Conservation (phyloP, 2,888 invertebrate species). For the Hirudinaria manillensis region DNA sequence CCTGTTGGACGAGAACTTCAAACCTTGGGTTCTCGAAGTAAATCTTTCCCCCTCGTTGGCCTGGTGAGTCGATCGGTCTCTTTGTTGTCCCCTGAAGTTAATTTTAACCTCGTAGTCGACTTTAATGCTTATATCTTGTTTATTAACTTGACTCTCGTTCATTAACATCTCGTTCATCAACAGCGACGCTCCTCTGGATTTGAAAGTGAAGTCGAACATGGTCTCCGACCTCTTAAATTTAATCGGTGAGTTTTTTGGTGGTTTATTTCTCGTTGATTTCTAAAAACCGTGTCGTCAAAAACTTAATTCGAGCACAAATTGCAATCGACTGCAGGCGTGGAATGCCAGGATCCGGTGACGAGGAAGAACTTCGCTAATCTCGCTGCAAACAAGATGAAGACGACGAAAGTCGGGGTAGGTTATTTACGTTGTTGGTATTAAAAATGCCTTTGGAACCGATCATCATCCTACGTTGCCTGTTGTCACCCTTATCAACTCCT, state of each 20-base stretch:
- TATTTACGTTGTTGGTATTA: too few relatives aligned
- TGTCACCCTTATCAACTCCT: too few relatives aligned
- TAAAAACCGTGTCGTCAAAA: background rate
- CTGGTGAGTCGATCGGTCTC: conserved; percentile 44
- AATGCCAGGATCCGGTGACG: conserved; percentile 53
- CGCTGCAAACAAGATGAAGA: too few relatives aligned
- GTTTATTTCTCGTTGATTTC: background rate
- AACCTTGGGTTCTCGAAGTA: conserved; percentile 91
- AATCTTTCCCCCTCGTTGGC: conserved; percentile 72
- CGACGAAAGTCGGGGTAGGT: too few relatives aligned
- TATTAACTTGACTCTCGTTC: background rate
- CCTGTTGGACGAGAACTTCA: conserved; percentile 78
- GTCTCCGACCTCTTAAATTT: conserved; percentile 84
- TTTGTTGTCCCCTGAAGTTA: background rate
- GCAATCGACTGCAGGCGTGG: conserved; percentile 45
- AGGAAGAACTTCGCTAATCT: conserved; percentile 40
- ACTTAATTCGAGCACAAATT: too few relatives aligned
- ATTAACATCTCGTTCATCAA: background rate
- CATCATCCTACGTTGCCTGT: too few relatives aligned
- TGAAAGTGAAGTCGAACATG: conserved; percentile 83
- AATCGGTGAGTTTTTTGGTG: conserved; percentile 61
- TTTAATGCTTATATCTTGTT: background rate
- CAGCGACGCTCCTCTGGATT: conserved; percentile 86
- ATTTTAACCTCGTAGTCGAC: background rate
- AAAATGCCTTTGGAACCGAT: too few relatives aligned